Evolutionary conservation across 2,113 vertebrate genomes (phyloP), one percentile per base, ranked within the genome.

Genomic region (Malurus melanocephalus): DNA sequence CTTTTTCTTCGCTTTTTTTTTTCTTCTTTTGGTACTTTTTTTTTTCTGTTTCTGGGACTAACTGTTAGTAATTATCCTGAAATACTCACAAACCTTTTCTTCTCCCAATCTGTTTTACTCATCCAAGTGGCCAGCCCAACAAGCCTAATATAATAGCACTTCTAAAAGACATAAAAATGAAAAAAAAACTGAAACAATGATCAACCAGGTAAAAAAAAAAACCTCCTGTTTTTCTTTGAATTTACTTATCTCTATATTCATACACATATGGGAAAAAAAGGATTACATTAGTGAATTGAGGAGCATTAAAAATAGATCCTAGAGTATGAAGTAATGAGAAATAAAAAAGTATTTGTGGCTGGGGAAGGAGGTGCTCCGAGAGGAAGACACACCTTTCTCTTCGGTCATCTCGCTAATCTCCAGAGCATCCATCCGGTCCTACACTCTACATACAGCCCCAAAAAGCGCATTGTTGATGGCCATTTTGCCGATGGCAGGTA

Each of bases 61-160:
- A 79, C 89, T 93, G 78, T 64, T 91, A 79, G 75, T 66, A 94
- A 95, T 94, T 93, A 93, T 85, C 48, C 38, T 86, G 80, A 88
- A 93, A 91, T 87, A 93, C 45, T 85, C 67, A 92, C 62, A 90
- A 87, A 87, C 51, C 62, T 94, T 83, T 85, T 87, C 62, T 60
- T 91, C 62, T 91, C 26, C 21, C 53, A 73, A 90, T 53, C 55
- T 57, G 33, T 57, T 92, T 62, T 49, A 62, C 69, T 84, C 74
- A 66, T 84, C 46, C 55, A 38, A n/a, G 28, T 78, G 65, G 26
- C 32, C 42, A 85, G 30, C 13, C 4, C 23, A 65, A 51, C 11
- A 33, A 14, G 19, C 49, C 27, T 86, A 76, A 79, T 73, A 55
- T 17, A 61, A 64, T 7, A 60, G n/a, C 40, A 65, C 18, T 80